Conservation (phyloP, 2,888 invertebrate genomes). For the Aphidius colemani region DNA sequence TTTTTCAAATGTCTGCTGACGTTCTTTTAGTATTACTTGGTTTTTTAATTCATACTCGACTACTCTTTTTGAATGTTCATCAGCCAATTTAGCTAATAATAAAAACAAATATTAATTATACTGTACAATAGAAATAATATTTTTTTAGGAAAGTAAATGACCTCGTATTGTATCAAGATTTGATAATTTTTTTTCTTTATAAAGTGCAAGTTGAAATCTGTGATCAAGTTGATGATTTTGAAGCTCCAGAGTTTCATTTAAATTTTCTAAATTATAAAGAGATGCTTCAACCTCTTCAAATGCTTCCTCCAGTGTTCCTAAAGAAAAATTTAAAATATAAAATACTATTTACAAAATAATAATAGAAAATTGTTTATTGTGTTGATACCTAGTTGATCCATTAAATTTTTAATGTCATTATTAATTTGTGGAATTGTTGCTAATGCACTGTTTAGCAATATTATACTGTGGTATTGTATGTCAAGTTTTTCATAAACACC, state of each 20-base stretch:
- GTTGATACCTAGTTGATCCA: slow-evolving; percentile 60
- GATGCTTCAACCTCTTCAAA: slow-evolving; percentile 71
- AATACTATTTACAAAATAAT: background rate
- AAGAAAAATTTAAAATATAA: background rate
- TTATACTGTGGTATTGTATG: slow-evolving; percentile 58
- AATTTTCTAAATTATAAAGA: slow-evolving; percentile 69
- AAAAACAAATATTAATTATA: background rate
- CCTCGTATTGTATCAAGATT: slow-evolving; percentile 64
- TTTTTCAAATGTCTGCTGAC: slow-evolving; percentile 72
- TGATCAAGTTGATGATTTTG: slow-evolving; percentile 75
- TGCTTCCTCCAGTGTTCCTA: slow-evolving; percentile 63
- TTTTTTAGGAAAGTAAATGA: slow-evolving; percentile 47
- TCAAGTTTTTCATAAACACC: slow-evolving; percentile 57
- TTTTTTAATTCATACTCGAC: slow-evolving; percentile 65
- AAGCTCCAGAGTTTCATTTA: slow-evolving; percentile 72
- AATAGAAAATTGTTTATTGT: background rate
- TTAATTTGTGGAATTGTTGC: slow-evolving; percentile 61
- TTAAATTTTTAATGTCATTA: slow-evolving; percentile 59
- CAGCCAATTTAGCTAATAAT: slow-evolving; percentile 62
- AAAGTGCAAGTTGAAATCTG: slow-evolving; percentile 71
- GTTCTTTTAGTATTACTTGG: slow-evolving; percentile 65
- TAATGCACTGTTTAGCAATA: slow-evolving; percentile 56
- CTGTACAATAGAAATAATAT: slow-evolving; percentile 9
- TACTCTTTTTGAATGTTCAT: slow-evolving; percentile 66
- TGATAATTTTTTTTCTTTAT: slow-evolving; percentile 72